These are phyloP conservation scores for Torymus auratus DNA, from an alignment of 2,888 invertebrate genomes.

Conservation along the genomic window DNA sequence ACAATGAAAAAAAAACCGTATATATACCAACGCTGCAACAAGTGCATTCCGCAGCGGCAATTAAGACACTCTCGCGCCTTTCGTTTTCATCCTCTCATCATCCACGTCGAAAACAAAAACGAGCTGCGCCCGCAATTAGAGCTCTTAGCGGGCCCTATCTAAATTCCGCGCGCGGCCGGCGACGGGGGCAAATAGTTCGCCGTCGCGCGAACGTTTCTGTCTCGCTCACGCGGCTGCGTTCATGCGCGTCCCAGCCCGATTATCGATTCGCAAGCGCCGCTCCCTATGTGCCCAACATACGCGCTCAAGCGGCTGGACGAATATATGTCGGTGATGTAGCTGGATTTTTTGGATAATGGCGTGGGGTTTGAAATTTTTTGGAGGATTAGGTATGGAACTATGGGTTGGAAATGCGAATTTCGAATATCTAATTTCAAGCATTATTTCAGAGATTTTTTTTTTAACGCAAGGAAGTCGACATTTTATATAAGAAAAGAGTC, in stretches of 20 bases:
- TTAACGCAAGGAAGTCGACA: too few species aligned
- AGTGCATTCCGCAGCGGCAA: background rate
- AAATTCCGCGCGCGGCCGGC: constrained; percentile 60
- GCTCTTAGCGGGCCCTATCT: constrained; percentile 65
- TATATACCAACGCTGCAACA: background rate
- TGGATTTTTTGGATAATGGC: too few species aligned
- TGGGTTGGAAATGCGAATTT: too few species aligned
- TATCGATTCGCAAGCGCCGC: constrained; percentile 36
- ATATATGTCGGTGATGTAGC: too few species aligned
- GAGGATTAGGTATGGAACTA: too few species aligned
- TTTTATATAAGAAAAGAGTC: too few species aligned
- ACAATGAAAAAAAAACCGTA: background rate
- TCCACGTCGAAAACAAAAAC: background rate
- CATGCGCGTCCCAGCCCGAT: constrained; percentile 13
- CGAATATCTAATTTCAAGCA: too few species aligned
- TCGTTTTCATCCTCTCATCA: too few species aligned
- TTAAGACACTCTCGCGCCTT: background rate
- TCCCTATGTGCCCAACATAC: constrained; percentile 5
- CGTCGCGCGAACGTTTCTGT: constrained; percentile 15
- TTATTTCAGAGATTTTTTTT: too few species aligned
- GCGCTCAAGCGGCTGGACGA: background rate
- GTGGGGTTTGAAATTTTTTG: too few species aligned
- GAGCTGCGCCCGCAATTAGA: constrained; percentile 64
- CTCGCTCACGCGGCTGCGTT: background rate
- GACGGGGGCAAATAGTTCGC: constrained; percentile 21